phyloP scores from a whole-genome alignment of 2,888 invertebrate genomes.

The Agrilus cyanescens region DNA sequence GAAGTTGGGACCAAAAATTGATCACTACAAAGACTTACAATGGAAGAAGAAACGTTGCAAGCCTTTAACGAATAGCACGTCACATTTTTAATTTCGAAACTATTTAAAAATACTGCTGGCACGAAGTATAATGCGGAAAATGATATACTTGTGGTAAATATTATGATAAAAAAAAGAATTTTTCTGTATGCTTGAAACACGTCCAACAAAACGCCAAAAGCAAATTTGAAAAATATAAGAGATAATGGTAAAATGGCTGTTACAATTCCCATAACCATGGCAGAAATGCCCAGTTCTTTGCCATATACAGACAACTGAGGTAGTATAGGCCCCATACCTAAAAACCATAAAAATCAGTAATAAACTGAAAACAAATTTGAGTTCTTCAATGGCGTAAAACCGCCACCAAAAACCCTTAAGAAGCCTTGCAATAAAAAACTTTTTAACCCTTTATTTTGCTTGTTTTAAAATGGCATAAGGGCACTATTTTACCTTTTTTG shows the following conservation, averaged over 20 bases:
- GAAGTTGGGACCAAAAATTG: too few relatives aligned
- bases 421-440: too few relatives aligned
- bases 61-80: constrained; percentile 23
- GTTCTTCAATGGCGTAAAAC: too few relatives aligned
- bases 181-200: constrained; percentile 58
- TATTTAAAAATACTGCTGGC: constrained; percentile 28
- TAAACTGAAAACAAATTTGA: too few relatives aligned
- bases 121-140: constrained; percentile 62
- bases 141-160: constrained; percentile 51
- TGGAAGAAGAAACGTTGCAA: constrained; percentile 21
- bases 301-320: constrained; percentile 70
- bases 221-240: constrained; percentile 65
- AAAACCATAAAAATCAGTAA: constrained; percentile 20
- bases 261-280: constrained; percentile 64
- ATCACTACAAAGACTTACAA: too few relatives aligned
- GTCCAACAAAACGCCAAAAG: constrained; percentile 65
- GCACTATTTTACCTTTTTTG: too few relatives aligned
- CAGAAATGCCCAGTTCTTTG: constrained; percentile 63
- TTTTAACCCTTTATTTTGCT: too few relatives aligned
- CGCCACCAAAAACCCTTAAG: too few relatives aligned
- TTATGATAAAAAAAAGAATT: constrained; percentile 55
- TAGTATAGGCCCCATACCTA: constrained; percentile 70
- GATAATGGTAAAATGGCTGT: constrained; percentile 64
- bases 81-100: constrained; percentile 17
- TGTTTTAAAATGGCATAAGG: too few relatives aligned